Conservation (phyloP, 2,113 vertebrate genomes). For the Butastur rufipennis region DNA sequence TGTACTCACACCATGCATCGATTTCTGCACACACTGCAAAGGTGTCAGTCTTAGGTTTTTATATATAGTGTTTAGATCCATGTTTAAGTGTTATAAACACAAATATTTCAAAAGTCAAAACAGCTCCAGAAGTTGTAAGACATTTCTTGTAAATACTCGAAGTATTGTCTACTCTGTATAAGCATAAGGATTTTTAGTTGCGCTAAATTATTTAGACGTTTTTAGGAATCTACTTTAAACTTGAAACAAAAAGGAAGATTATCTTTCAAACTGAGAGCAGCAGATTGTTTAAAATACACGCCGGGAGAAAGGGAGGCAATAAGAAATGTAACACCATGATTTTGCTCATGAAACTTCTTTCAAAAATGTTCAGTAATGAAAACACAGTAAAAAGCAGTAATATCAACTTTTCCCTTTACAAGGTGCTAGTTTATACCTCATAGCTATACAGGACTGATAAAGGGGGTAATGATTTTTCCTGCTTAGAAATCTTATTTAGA, state of each 20-base stretch:
- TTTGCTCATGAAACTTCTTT: not conserved
- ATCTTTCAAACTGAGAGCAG: not conserved
- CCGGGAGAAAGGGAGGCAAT: not conserved
- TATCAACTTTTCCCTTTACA: not conserved
- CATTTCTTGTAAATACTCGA: not conserved
- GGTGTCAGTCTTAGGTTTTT: not conserved
- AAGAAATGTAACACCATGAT: not conserved
- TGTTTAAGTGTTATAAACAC: not conserved
- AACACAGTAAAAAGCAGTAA: not conserved
- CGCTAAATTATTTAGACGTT: fast-evolving
- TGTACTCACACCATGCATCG: fast-evolving
- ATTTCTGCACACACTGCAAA: fast-evolving
- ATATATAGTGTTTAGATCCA: not conserved
- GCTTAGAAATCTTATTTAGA: not conserved
- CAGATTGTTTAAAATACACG: not conserved
- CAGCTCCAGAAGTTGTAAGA: not conserved
- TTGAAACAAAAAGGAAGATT: not conserved
- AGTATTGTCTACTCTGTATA: not conserved
- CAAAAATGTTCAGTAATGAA: not conserved
- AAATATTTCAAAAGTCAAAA: not conserved
- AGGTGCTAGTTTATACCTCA: not conserved
- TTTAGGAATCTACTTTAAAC: not conserved
- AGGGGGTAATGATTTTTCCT: not conserved
- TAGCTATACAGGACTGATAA: not conserved
- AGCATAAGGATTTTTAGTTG: not conserved